Evolutionary conservation across 23 tunicate genomes (phyloP).

Genomic region (Halocynthia aurantium): DNA sequence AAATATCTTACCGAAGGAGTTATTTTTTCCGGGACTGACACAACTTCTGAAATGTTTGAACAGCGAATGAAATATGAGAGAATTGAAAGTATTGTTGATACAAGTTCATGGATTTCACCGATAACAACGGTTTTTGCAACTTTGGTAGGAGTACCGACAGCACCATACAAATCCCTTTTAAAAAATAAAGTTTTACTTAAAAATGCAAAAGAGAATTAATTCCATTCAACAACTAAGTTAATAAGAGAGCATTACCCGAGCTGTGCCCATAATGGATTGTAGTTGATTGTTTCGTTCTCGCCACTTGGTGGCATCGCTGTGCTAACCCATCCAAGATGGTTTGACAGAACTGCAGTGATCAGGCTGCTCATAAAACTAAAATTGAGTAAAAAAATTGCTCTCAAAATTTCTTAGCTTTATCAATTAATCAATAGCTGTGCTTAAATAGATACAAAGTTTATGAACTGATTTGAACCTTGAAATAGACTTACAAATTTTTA

Average conservation of each 20-base stretch:
- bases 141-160: conserved; percentile 86
- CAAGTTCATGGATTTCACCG: conserved; percentile 62
- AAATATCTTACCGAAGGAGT: conserved; percentile 60
- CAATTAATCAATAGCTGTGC: background rate
- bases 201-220: background rate
- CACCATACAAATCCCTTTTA: conserved; percentile 84
- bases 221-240: background rate
- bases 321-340: conserved; percentile 89
- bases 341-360: conserved; percentile 55
- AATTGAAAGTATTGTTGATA: conserved; percentile 66
- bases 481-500: conserved; percentile 48
- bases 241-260: conserved; percentile 46
- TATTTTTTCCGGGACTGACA: conserved; percentile 45
- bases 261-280: conserved; percentile 89
- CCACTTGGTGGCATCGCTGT: conserved; percentile 31
- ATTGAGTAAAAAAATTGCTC: background rate
- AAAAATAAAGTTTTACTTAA: background rate
- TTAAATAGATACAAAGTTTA: no score
- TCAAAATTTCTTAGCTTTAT: background rate
- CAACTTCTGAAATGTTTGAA: conserved; percentile 44
- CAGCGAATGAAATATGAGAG: conserved; percentile 84
- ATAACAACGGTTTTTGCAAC: conserved; percentile 71
- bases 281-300: conserved; percentile 7
- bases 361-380: conserved; percentile 68
- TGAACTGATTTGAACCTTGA: background rate